Evolutionary conservation across 2,113 vertebrate species (phyloP).

Genomic region (Cavia porcellus): DNA sequence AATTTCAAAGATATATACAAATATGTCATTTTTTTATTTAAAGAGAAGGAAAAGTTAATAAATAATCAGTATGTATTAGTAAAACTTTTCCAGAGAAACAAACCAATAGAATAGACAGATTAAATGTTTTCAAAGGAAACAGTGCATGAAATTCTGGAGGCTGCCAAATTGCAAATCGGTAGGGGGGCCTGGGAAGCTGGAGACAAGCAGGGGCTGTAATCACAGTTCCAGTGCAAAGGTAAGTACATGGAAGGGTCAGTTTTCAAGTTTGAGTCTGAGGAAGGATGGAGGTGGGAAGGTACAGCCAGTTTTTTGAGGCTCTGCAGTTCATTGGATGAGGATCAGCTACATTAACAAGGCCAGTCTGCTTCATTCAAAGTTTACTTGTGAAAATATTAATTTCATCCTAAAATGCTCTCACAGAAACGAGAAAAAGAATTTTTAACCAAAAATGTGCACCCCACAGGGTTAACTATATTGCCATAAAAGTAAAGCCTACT

Average conservation of each 20-base stretch:
- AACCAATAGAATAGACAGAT: neutral
- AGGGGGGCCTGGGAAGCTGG: neutral
- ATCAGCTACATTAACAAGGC: neutral
- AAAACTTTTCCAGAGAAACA: neutral
- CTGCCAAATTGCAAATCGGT: neutral
- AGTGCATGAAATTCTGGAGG: neutral
- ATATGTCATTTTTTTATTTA: neutral
- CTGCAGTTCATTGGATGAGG: rapidly evolving
- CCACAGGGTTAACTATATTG: neutral
- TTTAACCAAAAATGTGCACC: neutral
- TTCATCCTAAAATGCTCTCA: neutral
- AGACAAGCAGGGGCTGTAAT: neutral
- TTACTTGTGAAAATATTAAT: neutral
- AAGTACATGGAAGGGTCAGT: neutral
- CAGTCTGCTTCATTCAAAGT: neutral
- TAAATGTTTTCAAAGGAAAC: neutral
- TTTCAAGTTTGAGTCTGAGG: neutral
- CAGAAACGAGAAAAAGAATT: neutral
- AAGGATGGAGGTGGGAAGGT: neutral
- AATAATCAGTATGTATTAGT: neutral
- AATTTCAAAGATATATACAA: neutral
- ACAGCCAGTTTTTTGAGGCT: neutral
- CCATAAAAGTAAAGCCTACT: neutral
- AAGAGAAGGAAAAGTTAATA: neutral
- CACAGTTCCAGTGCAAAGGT: neutral